These are phyloP conservation scores for Cheilosia grossa DNA, from an alignment of 2,888 invertebrate genomes.

Conservation along the genomic window DNA sequence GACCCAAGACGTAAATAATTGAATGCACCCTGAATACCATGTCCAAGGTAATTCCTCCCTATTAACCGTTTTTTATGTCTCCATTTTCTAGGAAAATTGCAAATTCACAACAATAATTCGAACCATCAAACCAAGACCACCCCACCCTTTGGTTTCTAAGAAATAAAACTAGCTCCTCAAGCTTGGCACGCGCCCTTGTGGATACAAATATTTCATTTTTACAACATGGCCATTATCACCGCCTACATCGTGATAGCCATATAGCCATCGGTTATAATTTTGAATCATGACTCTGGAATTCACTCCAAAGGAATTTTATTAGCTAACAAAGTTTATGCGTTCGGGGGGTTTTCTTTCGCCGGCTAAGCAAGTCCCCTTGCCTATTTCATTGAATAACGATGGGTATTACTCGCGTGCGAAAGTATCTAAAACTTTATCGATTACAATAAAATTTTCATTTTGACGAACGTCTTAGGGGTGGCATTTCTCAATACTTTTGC, in stretches of 20 bases:
- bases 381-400: constrained; percentile 49
- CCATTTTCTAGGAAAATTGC: constrained; percentile 34
- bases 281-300: constrained; percentile 60
- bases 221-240: constrained; percentile 47
- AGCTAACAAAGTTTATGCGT: constrained; percentile 65
- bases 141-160: constrained; percentile 9
- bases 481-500: constrained; percentile 25
- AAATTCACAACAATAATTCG: constrained; percentile 36
- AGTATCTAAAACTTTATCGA: constrained; percentile 63
- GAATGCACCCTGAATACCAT: too few relatives aligned
- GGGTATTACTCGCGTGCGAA: constrained; percentile 37
- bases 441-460: constrained; percentile 64
- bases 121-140: constrained; percentile 6
- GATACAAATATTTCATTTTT: constrained; percentile 34
- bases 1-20: too few relatives aligned
- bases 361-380: background rate
- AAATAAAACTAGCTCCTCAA: constrained; percentile 20
- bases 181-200: constrained; percentile 12
- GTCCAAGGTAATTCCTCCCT: background rate
- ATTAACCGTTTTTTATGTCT: constrained; percentile 34
- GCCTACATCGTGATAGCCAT: constrained; percentile 48
- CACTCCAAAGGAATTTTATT: constrained; percentile 65
- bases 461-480: background rate
- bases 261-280: constrained; percentile 53
- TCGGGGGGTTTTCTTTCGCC: background rate